Evolutionary conservation across 2,113 vertebrate species (phyloP).

Genomic region (Candoia aspera): DNA sequence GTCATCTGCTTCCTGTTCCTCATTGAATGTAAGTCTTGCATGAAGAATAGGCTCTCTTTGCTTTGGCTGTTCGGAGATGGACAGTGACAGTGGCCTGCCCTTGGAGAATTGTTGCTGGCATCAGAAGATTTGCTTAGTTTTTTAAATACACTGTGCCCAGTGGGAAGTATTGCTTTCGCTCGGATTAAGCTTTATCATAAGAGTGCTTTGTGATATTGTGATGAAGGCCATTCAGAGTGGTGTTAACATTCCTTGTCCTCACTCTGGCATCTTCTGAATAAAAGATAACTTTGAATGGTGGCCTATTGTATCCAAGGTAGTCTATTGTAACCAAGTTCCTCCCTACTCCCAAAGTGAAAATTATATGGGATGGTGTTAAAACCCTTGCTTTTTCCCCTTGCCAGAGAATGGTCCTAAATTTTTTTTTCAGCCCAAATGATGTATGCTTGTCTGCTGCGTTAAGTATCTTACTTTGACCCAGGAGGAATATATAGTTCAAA

Average conservation of each 20-base stretch:
- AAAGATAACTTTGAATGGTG: neutral
- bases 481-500: neutral
- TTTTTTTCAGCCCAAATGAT: neutral
- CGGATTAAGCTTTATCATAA: neutral
- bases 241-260: too few species aligned
- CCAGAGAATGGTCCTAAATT: neutral
- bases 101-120: neutral
- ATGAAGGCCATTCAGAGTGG: neutral
- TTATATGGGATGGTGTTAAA: neutral
- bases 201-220: neutral
- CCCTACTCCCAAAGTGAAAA: neutral
- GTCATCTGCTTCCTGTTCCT: constrained; percentile 93
- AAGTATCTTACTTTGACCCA: neutral
- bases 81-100: neutral
- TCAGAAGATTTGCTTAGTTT: neutral
- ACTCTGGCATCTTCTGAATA: neutral
- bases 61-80: neutral
- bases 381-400: neutral
- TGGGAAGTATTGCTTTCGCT: neutral
- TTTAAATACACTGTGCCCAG: neutral
- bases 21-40: constrained; percentile 87
- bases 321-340: neutral
- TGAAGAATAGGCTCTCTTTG: neutral
- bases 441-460: neutral
- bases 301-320: neutral